Base-by-base conservation (phyloP, 2,888 invertebrate species). In the Syrphus vitripennis region DNA sequence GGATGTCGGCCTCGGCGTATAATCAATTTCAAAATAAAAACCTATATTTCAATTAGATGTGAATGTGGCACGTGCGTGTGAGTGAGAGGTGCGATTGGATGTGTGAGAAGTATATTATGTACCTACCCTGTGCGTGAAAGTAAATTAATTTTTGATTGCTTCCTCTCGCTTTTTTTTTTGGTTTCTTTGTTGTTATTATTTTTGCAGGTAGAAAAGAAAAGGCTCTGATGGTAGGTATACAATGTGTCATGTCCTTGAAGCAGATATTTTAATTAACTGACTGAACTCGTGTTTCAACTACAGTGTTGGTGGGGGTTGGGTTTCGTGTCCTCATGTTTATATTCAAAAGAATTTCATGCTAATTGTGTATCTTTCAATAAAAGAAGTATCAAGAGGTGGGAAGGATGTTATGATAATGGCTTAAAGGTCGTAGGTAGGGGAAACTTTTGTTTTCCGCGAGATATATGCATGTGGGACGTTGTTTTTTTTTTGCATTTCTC, bases 221-320 rank as follows among this genome's bases (percentile, higher is more conserved):
- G n/a, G n/a, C n/a, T n/a, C n/a, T n/a, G n/a, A n/a, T n/a, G n/a
- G 24, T 9, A 34, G 16, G 6, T 42, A 9, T 34, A 29, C 63
- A 63, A 42, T 63, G 65, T 65, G 12, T 29, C 16, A 45, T 45
- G 45, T 45, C 65, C 65, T 65, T 65, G 65, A 65, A 65, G 45
- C 19, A 19, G 65, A 37, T 45, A 65, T 65, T 65, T 65, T 65
- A 65, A 65, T 65, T 65, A 65, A 65, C 65, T 65, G 45, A 40
- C 40, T 61, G 40, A n/a, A 26, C 14, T 40, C 61, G 24, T 61
- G 37, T 45, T 31, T 65, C 29, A 45, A 14, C 19, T 26, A 2
- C 4, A n/a, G 42, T 63, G 16, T 16, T 1, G 1, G 12, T 50
- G 6, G 5, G 14, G 12, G 12, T 45, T 65, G 63, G 19, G 16